Percentiles rank a stretch among this genome's conserved stretches.
These are phyloP conservation scores for Drosophila pegasa DNA, from an alignment of 2,888 invertebrate species.

Conservation along the genomic window DNA sequence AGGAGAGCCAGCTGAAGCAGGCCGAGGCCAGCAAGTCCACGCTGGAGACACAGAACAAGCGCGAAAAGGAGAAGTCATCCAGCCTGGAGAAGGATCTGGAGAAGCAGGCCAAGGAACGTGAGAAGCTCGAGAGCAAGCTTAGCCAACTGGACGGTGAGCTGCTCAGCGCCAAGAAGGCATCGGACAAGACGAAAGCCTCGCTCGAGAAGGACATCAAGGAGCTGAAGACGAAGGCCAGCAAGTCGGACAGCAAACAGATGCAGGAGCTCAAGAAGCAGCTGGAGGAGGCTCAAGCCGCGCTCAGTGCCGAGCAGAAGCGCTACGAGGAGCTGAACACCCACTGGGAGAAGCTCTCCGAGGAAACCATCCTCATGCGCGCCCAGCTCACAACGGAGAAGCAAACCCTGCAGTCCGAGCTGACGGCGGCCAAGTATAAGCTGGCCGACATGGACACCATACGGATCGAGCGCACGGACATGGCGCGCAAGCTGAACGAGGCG, in stretches of 20 bases:
- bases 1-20: conserved; percentile 85
- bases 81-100: conserved; percentile 88
- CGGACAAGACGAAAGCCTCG: conserved; percentile 88
- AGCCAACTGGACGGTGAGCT: conserved; percentile 88
- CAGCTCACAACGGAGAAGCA: conserved; percentile 93
- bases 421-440: conserved; percentile 75
- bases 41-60: conserved; percentile 85
- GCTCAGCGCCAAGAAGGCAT: conserved; percentile 87
- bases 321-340: conserved; percentile 92
- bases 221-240: conserved; percentile 88
- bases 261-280: conserved; percentile 86
- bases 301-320: conserved; percentile 89
- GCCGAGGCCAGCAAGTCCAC: conserved; percentile 85
- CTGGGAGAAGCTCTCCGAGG: conserved; percentile 93
- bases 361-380: conserved; percentile 93
- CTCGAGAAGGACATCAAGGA: conserved; percentile 91
- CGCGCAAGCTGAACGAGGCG: conserved; percentile 77
- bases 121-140: conserved; percentile 88
- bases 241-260: conserved; percentile 89
- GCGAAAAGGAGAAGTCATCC: conserved; percentile 85
- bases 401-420: conserved; percentile 87
- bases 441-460: conserved; percentile 79
- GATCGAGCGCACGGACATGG: conserved; percentile 82
- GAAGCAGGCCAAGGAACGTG: conserved; percentile 87
- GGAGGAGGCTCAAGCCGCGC: conserved; percentile 88